Conservation (phyloP, 2,113 vertebrate genomes). For the Rhodinocichla rosea region DNA sequence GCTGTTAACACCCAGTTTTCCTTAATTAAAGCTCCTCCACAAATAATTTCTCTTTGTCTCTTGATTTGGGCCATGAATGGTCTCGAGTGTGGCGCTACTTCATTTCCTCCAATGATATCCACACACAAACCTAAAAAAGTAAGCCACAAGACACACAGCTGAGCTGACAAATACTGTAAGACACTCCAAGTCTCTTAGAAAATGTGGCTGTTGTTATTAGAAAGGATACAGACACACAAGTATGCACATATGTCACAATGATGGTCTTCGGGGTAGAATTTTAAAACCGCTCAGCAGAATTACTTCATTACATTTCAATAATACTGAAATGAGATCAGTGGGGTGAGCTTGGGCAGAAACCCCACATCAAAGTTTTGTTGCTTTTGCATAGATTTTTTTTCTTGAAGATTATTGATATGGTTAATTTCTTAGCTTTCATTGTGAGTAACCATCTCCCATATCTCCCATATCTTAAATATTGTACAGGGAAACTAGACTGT, state of each 20-base stretch:
- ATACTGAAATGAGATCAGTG: neutral
- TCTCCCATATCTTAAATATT: neutral
- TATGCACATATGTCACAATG: neutral
- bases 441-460: neutral
- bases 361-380: neutral
- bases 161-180: neutral
- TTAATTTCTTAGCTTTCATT: neutral
- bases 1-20: constrained; percentile 77
- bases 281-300: neutral
- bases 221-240: neutral
- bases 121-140: constrained; percentile 54
- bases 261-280: neutral
- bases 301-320: neutral
- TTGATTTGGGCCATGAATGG: constrained; percentile 72
- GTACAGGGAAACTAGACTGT: neutral
- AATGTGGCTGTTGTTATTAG: neutral
- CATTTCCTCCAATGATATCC: constrained; percentile 68
- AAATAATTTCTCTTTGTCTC: accelerated
- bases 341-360: neutral
- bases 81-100: constrained; percentile 66
- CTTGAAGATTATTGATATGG: neutral
- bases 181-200: neutral
- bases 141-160: neutral
- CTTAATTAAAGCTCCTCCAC: constrained; percentile 72
- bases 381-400: neutral